Evolutionary conservation across 1,140 invertebrate species (phyloP).

Genomic region (Brachionus plicatilis): DNA sequence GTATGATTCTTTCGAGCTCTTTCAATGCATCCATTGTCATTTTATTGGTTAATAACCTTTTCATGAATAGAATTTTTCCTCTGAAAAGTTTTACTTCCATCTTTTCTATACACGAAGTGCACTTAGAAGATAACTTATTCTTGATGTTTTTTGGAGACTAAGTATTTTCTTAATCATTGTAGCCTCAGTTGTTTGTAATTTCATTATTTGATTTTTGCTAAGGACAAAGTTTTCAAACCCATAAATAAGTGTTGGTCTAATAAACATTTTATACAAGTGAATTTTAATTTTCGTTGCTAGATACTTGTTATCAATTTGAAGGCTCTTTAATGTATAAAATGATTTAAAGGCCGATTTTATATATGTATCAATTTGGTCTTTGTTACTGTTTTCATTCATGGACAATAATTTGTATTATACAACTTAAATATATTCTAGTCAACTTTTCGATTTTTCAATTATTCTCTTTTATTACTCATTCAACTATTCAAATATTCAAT

Average conservation of each 20-base stretch:
- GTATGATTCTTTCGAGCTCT: not conserved
- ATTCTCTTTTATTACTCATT: too few species aligned
- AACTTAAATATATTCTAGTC: too few species aligned
- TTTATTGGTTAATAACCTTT: not conserved
- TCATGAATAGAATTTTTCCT: not conserved
- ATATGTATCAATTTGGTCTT: not conserved
- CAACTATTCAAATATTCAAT: too few species aligned
- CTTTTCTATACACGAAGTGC: not conserved
- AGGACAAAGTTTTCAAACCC: not conserved
- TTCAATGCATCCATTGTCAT: not conserved
- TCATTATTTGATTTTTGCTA: too few species aligned
- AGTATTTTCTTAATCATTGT: too few species aligned
- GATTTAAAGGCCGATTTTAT: conserved; percentile 13
- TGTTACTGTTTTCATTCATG: too few species aligned
- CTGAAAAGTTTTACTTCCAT: not conserved
- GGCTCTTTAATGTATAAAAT: not conserved
- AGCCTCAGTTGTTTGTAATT: too few species aligned
- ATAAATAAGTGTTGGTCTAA: not conserved
- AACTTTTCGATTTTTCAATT: too few species aligned
- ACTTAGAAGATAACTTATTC: not conserved
- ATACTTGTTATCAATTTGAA: not conserved
- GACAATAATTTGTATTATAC: too few species aligned
- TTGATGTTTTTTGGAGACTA: not conserved
- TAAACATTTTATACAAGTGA: not conserved
- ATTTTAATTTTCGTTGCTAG: conserved; percentile 1